These are phyloP conservation scores for Lepetodrilus schrolli DNA, from an alignment of 2,888 invertebrate genomes.

Conservation along the genomic window DNA sequence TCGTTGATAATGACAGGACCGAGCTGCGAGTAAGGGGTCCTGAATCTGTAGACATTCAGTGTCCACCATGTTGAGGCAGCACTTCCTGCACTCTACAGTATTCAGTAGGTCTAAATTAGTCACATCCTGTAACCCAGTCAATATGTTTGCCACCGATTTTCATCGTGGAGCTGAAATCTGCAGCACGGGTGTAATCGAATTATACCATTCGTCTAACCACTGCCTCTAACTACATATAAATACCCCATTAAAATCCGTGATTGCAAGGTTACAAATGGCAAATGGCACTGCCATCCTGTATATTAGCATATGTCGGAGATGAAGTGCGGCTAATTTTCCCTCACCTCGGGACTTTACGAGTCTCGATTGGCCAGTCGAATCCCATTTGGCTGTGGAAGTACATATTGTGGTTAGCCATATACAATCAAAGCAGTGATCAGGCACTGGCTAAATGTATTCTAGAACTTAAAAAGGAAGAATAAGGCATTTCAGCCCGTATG, in stretches of 20 bases:
- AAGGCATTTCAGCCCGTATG: no score
- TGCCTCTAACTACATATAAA: conserved; percentile 20
- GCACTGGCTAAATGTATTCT: neutral
- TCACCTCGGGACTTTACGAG: neutral
- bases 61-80: no score
- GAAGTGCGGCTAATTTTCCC: neutral
- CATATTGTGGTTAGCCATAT: neutral
- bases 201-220: neutral
- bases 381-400: neutral
- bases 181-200: conserved; percentile 3
- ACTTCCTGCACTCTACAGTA: neutral
- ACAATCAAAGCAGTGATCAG: neutral
- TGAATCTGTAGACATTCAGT: no score
- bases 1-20: no score
- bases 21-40: no score
- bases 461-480: no score
- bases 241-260: conserved; percentile 22
- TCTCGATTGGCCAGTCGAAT: neutral
- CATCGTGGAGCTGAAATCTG: neutral
- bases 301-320: conserved; percentile 10
- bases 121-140: neutral
- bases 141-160: neutral
- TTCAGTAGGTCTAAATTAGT: conserved; percentile 6
- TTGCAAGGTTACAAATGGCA: conserved; percentile 3
- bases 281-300: neutral